Percentiles rank a stretch among this genome's conserved stretches.
Evolutionary conservation across 2,113 vertebrate genomes (phyloP).

Genomic region (Dolichotis patagonum): DNA sequence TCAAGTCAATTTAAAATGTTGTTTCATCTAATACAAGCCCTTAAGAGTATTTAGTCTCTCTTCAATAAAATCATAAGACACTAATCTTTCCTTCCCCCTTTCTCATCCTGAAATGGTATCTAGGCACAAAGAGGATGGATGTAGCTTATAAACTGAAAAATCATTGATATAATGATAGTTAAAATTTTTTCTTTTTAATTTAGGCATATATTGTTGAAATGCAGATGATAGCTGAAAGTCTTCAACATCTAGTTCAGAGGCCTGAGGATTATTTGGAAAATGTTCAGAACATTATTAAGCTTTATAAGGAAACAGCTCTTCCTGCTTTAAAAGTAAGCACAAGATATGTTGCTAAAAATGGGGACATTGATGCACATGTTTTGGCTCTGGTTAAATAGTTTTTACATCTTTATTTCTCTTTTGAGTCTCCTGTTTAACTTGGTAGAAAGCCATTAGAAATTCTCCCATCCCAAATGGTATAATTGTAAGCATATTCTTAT

Average conservation of each 20-base stretch:
- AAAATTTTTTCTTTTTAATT: slow-evolving; percentile 37
- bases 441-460: slow-evolving; percentile 17
- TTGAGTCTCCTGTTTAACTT: slow-evolving; percentile 6
- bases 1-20: slow-evolving; percentile 13
- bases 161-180: not conserved
- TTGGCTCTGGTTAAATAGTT: not conserved
- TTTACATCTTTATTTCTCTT: not conserved
- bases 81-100: not conserved
- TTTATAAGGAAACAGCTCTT: slow-evolving; percentile 91
- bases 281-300: slow-evolving; percentile 80
- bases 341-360: not conserved
- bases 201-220: slow-evolving; percentile 79
- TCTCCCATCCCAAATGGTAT: not conserved
- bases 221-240: slow-evolving; percentile 73
- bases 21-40: not conserved
- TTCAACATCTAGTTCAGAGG: slow-evolving; percentile 88
- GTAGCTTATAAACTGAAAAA: not conserved
- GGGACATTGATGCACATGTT: not conserved
- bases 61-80: not conserved
- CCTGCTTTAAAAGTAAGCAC: slow-evolving; percentile 90
- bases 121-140: not conserved
- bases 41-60: not conserved
- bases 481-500: not conserved
- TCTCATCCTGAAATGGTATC: not conserved
- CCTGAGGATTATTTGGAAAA: slow-evolving; percentile 90